Conservation (phyloP, 2,113 vertebrate species). For the Hemibagrus wyckioides region DNA sequence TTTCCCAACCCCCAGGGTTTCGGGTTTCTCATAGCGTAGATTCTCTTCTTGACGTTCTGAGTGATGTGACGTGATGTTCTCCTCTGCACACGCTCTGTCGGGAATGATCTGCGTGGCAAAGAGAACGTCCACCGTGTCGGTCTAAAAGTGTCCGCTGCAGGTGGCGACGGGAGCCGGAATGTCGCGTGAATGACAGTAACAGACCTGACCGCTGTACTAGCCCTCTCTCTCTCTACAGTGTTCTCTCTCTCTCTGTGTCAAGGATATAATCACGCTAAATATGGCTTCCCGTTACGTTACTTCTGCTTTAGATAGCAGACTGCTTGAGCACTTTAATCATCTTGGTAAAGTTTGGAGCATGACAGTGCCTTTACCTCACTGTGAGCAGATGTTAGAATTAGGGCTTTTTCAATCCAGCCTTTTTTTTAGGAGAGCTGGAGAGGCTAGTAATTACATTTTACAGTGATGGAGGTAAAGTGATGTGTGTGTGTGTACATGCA, state of each 20-base stretch:
- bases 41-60: background rate
- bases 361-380: constrained; percentile 2
- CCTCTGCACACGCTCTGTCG: background rate
- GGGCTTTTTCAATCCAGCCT: constrained; percentile 43
- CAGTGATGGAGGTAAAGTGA: constrained; percentile 53
- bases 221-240: background rate
- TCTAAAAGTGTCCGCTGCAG: constrained; percentile 26
- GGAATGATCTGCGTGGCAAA: background rate
- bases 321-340: background rate
- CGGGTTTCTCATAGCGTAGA: constrained; percentile 10
- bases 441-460: constrained; percentile 67
- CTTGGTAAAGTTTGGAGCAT: constrained; percentile 8
- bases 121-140: background rate
- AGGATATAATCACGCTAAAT: constrained; percentile 29
- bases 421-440: constrained; percentile 49
- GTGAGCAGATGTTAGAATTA: constrained; percentile 54
- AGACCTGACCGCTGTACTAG: background rate
- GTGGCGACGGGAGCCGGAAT: constrained; percentile 2
- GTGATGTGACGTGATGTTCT: background rate
- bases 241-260: background rate
- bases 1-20: background rate
- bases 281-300: background rate
- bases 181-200: constrained; percentile 1
- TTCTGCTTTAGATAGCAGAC: background rate
- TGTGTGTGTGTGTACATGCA: constrained; percentile 21